phyloP scores from a whole-genome alignment of 2,888 invertebrate genomes.

The Amphipyra berbera region DNA sequence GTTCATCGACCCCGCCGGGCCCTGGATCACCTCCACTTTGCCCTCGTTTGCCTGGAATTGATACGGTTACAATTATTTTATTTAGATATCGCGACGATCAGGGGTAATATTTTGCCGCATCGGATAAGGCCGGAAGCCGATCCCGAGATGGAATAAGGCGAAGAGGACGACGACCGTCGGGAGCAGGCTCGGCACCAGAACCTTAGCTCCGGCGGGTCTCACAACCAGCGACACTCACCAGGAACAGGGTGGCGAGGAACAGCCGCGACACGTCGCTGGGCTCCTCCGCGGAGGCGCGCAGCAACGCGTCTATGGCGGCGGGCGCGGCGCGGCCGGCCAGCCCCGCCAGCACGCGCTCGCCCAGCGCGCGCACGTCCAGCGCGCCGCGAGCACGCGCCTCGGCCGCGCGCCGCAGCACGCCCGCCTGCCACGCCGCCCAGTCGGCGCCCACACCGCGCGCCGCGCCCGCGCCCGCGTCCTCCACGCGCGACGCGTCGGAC shows the following conservation, averaged over 20 bases:
- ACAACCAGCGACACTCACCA: constrained; percentile 22
- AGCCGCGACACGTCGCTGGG: constrained; percentile 48
- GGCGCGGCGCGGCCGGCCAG: constrained; percentile 10
- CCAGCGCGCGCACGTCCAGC: constrained; percentile 57
- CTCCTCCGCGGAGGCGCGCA: constrained; percentile 24
- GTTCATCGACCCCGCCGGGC: constrained; percentile 68
- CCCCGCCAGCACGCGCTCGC: constrained; percentile 30
- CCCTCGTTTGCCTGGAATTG: constrained; percentile 74
- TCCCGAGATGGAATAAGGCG: no score
- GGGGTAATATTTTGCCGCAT: no score
- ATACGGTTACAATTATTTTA: background rate
- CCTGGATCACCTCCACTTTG: constrained; percentile 72
- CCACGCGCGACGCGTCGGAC: constrained; percentile 63
- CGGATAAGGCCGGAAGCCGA: no score
- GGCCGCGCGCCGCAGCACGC: constrained; percentile 57
- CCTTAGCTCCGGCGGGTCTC: background rate
- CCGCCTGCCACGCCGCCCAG: constrained; percentile 56
- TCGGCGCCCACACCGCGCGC: constrained; percentile 35
- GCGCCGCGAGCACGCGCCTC: constrained; percentile 53
- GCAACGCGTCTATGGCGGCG: constrained; percentile 21
- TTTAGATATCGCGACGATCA: no score
- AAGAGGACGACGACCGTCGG: no score
- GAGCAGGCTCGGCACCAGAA: no score
- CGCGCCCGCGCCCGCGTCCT: constrained; percentile 49
- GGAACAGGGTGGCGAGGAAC: constrained; percentile 51